A percentile compares a stretch with the other conserved stretches of the same genome.
Evolutionary conservation across 2,113 vertebrate species (phyloP).

Genomic region (Morone chrysops): DNA sequence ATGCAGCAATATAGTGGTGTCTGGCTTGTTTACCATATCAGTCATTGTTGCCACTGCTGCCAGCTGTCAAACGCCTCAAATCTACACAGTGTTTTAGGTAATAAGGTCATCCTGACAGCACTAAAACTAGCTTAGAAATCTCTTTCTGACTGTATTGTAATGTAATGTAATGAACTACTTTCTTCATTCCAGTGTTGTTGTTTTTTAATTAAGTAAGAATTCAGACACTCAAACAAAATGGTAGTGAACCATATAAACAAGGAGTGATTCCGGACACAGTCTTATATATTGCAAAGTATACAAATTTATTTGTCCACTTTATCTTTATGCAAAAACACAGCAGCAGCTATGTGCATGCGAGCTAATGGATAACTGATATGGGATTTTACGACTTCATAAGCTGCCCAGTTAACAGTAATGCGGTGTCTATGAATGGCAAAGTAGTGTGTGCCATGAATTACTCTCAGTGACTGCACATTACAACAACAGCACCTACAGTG

Average conservation of each 20-base stretch:
- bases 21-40: not conserved
- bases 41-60: not conserved
- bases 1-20: not conserved
- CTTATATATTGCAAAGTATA: not conserved
- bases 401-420: conserved; percentile 1
- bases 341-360: not conserved
- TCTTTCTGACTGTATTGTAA: not conserved
- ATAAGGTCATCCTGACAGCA: not conserved
- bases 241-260: not conserved
- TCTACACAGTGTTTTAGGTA: conserved; percentile 1
- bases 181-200: too few species aligned
- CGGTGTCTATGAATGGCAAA: conserved; percentile 23
- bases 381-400: conserved; percentile 15
- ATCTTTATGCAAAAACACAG: conserved; percentile 4
- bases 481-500: conserved; percentile 26
- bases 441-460: conserved; percentile 33
- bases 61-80: not conserved
- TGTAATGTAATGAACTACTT: not conserved
- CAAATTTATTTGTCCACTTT: not conserved
- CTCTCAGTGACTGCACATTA: conserved; percentile 51
- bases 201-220: not conserved
- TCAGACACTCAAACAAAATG: not conserved
- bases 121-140: not conserved
- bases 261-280: not conserved
- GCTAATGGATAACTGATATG: conserved; percentile 34